A percentile compares a stretch with the other conserved stretches of the same genome.
phyloP scores from a whole-genome alignment of 2,888 invertebrate species.

The Morpho achilles region DNA sequence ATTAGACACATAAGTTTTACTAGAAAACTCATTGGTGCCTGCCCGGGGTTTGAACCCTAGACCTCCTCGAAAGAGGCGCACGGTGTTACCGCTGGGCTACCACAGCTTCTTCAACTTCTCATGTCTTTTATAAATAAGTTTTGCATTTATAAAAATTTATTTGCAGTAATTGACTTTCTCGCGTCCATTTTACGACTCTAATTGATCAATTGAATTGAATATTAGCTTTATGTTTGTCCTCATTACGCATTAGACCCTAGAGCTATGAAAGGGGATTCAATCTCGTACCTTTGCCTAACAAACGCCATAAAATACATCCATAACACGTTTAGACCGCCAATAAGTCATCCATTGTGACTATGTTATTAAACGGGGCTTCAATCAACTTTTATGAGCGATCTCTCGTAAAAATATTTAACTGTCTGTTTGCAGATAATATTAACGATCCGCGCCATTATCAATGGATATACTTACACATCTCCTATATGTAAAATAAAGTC shows the following conservation, averaged over 20 bases:
- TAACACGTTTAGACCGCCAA: constrained; percentile 41
- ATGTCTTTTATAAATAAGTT: too few relatives aligned
- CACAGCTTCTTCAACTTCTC: too few relatives aligned
- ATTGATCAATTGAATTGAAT: neutral
- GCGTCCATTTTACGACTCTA: too few relatives aligned
- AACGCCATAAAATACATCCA: constrained; percentile 39
- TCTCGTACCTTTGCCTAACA: constrained; percentile 35
- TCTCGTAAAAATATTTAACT: constrained; percentile 76
- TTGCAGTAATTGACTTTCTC: too few relatives aligned
- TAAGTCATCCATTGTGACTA: constrained; percentile 48
- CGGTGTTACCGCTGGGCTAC: too few relatives aligned
- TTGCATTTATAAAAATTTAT: too few relatives aligned
- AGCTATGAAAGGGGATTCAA: constrained; percentile 23
- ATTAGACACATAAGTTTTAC: too few relatives aligned
- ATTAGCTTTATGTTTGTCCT: neutral
- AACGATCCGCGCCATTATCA: constrained; percentile 50
- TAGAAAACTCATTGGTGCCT: too few relatives aligned
- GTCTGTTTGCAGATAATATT: constrained; percentile 74
- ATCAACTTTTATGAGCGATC: constrained; percentile 73
- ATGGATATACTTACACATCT: constrained; percentile 10
- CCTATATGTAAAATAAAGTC: too few relatives aligned
- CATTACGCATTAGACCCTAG: neutral
- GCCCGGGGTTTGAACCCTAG: too few relatives aligned
- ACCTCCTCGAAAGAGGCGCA: too few relatives aligned
- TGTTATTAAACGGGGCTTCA: constrained; percentile 62